Conservation (phyloP, 2,888 invertebrate species). For the Crocallis elinguaria region DNA sequence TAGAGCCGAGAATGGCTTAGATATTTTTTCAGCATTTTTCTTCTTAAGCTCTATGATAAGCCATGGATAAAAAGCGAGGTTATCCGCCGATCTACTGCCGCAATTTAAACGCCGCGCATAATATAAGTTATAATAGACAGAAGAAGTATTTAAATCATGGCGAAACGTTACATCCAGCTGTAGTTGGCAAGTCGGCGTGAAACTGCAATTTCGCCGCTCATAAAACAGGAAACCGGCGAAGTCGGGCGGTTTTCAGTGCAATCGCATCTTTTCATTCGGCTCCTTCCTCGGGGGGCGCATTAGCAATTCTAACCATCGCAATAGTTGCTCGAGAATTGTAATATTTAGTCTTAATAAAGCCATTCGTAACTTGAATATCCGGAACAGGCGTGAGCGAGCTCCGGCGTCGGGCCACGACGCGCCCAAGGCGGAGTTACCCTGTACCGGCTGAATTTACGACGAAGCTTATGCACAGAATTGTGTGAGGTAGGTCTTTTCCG, state of each 20-base stretch:
- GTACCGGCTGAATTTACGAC: conserved; percentile 61
- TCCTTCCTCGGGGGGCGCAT: conserved; percentile 63
- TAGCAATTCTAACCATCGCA: conserved; percentile 76
- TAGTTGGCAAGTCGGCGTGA: conserved; percentile 63
- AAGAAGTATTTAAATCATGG: conserved; percentile 62
- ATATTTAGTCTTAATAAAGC: conserved; percentile 83
- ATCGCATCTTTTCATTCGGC: conserved; percentile 76
- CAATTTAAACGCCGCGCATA: conserved; percentile 26
- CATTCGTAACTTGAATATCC: conserved; percentile 78
- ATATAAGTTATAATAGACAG: conserved; percentile 43
- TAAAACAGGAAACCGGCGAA: conserved; percentile 67
- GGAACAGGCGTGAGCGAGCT: conserved; percentile 63
- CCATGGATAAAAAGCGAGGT: conserved; percentile 35
- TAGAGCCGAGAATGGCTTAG: conserved; percentile 49
- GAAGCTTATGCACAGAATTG: conserved; percentile 53
- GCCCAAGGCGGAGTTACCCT: conserved; percentile 57
- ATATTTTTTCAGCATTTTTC: conserved; percentile 60
- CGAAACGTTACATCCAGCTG: conserved; percentile 61
- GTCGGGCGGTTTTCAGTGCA: conserved; percentile 60
- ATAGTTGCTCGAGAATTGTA: conserved; percentile 78
- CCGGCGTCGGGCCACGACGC: conserved; percentile 50
- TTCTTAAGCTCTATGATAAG: conserved; percentile 49
- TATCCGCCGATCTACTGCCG: conserved; percentile 24
- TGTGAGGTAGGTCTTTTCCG: conserved; percentile 34
- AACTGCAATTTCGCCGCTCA: conserved; percentile 75